Percentiles rank a stretch among this genome's conserved stretches.
These are phyloP conservation scores for Lycophotia porphyrea DNA, from an alignment of 2,888 invertebrate species.

Conservation along the genomic window DNA sequence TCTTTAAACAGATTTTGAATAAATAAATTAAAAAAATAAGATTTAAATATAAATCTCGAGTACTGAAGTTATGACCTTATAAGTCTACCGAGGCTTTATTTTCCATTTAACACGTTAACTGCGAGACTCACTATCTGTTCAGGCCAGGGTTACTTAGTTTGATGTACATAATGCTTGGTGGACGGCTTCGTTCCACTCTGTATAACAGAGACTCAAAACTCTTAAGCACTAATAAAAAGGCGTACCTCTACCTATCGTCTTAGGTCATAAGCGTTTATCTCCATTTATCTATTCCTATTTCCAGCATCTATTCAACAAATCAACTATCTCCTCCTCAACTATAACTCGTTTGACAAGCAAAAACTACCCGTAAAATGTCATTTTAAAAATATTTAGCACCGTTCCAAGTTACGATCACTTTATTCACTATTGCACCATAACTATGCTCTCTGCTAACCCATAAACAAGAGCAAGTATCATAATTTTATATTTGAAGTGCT, in stretches of 20 bases:
- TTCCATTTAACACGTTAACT: too few species aligned
- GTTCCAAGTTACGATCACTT: constrained; percentile 34
- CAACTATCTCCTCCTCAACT: not conserved
- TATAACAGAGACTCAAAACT: not conserved
- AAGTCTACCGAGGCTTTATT: too few species aligned
- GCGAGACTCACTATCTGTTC: too few species aligned
- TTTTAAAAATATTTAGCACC: constrained; percentile 48
- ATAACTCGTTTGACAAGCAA: constrained; percentile 8
- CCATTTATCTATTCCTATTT: not conserved
- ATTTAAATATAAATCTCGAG: too few species aligned
- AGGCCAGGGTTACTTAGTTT: too few species aligned
- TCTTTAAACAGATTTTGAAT: too few species aligned
- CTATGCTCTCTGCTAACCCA: constrained; percentile 30
- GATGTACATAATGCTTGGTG: too few species aligned
- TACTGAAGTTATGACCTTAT: too few species aligned
- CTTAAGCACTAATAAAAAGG: not conserved
- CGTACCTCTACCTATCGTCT: not conserved
- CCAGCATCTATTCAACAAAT: constrained; percentile 4
- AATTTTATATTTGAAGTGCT: constrained; percentile 50
- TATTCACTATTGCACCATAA: constrained; percentile 37
- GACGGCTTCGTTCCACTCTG: too few species aligned
- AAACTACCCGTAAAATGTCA: constrained; percentile 37
- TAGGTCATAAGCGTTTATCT: not conserved
- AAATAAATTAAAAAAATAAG: too few species aligned
- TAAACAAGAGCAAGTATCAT: constrained; percentile 55